phyloP scores from a whole-genome alignment of 1,140 invertebrate species.

The Drosophila insularis region DNA sequence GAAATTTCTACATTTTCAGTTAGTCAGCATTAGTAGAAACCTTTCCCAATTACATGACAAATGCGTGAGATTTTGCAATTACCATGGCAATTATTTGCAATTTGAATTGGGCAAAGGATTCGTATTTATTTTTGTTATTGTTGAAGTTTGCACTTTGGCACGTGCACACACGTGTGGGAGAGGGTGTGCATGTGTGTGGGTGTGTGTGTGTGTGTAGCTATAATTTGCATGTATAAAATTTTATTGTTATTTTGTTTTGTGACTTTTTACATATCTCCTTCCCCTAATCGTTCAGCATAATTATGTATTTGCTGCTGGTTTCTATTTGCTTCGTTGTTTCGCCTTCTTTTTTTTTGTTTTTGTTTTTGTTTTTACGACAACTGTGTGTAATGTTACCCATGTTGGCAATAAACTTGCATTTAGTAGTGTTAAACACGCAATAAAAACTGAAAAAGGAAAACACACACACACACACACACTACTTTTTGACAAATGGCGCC shows the following conservation, averaged over 20 bases:
- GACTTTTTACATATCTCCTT: not conserved
- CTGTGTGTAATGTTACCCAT: conserved; percentile 75
- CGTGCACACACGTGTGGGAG: conserved; percentile 32
- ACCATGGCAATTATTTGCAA: conserved; percentile 77
- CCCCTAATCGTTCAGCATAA: conserved; percentile 34
- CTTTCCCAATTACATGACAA: conserved; percentile 64
- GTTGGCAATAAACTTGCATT: conserved; percentile 73
- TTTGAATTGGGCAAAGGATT: conserved; percentile 71
- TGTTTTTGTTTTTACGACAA: conserved; percentile 44
- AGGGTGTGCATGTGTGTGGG: not conserved
- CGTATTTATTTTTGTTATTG: conserved; percentile 19
- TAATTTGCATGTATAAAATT: conserved; percentile 70
- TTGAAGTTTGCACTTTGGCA: conserved; percentile 56
- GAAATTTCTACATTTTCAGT: not conserved
- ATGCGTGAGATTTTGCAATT: conserved; percentile 64
- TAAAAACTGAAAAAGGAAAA: conserved; percentile 45
- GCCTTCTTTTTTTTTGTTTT: conserved; percentile 60
- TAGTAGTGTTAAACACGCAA: conserved; percentile 79
- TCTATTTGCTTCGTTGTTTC: conserved; percentile 41
- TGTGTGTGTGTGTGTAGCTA: conserved; percentile 38
- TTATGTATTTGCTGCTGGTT: conserved; percentile 54
- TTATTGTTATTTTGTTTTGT: conserved; percentile 57
- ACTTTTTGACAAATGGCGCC: conserved; percentile 13
- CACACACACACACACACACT: too few relatives aligned
- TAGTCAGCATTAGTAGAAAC: conserved; percentile 38